A percentile compares a stretch with the other conserved stretches of the same genome.
These are phyloP conservation scores for Epinephelus cyanopodus DNA, from an alignment of 2,113 vertebrate genomes.

Conservation along the genomic window DNA sequence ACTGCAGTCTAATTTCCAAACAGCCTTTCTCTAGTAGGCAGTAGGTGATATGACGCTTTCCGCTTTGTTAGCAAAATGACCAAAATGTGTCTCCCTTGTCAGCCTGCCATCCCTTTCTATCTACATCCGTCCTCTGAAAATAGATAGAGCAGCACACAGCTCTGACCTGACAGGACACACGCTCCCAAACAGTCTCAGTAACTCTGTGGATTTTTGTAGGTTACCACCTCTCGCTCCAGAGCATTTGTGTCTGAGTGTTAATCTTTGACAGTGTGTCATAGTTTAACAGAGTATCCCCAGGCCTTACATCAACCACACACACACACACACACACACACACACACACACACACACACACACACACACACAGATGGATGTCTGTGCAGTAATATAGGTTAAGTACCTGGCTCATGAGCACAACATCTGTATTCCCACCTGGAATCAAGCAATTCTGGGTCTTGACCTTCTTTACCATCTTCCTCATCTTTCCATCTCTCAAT, in stretches of 20 bases:
- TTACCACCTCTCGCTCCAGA: neutral
- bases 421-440: constrained; percentile 57
- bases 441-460: constrained; percentile 4
- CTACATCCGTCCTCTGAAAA: too few species aligned
- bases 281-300: constrained; percentile 10
- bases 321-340: too few species aligned
- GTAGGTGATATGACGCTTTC: too few species aligned
- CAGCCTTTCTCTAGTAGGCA: neutral
- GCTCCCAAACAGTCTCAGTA: neutral
- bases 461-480: constrained; percentile 7
- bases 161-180: neutral
- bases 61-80: too few species aligned
- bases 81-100: too few species aligned
- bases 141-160: neutral
- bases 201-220: neutral
- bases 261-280: neutral
- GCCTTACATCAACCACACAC: constrained; percentile 23
- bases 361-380: constrained; percentile 26
- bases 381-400: constrained; percentile 56
- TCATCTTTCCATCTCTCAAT: neutral
- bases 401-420: constrained; percentile 45
- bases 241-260: neutral
- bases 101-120: too few species aligned
- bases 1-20: neutral
- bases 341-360: too few species aligned